Percentiles rank a stretch among this genome's conserved stretches.
phyloP scores from a whole-genome alignment of 2,797 vertebrate genomes.

The Buceros bicornis region DNA sequence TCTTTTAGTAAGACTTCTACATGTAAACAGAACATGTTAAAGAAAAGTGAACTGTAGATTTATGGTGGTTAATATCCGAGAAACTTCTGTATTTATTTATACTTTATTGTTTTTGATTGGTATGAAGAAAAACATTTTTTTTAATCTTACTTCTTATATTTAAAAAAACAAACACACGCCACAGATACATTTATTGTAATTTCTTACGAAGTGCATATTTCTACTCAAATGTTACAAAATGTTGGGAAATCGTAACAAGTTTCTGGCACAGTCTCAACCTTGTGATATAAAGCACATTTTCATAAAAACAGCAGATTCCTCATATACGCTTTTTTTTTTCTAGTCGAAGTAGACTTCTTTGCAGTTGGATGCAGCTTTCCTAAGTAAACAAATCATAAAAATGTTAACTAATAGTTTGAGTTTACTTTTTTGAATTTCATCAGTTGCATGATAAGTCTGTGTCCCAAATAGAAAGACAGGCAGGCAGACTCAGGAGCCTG shows the following conservation, averaged over 20 bases:
- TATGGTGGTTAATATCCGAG: not conserved
- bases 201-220: constrained; percentile 15
- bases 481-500: not conserved
- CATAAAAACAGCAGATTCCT: constrained; percentile 4
- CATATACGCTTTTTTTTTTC: not conserved
- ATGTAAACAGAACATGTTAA: not conserved
- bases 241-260: constrained; percentile 28
- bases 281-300: constrained; percentile 56
- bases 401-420: not conserved
- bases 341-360: not conserved
- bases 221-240: constrained; percentile 46
- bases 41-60: not conserved
- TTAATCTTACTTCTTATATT: not conserved
- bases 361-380: constrained; percentile 12
- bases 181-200: not conserved
- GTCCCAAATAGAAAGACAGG: not conserved
- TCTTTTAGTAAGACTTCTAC: not conserved
- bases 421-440: not conserved
- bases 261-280: constrained; percentile 23
- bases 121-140: constrained; percentile 10
- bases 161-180: constrained; percentile 3
- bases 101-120: not conserved
- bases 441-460: not conserved
- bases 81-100: not conserved
- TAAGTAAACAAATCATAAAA: constrained; percentile 35